These are phyloP conservation scores for Netelia fuscicornis DNA, from an alignment of 2,888 invertebrate genomes.

Conservation along the genomic window DNA sequence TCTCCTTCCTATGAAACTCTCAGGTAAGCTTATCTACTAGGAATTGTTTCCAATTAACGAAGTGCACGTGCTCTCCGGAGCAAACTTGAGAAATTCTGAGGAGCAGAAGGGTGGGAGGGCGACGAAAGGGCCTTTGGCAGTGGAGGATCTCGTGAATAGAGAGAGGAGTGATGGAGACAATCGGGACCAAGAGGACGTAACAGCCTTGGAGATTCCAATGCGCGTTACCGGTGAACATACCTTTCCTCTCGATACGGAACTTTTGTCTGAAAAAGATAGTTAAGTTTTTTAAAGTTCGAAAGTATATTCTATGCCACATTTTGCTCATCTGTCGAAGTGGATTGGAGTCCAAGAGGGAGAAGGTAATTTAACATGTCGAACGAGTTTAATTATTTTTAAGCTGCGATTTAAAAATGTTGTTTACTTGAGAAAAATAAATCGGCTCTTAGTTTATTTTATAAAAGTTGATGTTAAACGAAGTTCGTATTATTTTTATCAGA, in stretches of 20 bases:
- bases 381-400: background rate
- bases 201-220: background rate
- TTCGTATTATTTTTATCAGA: too few species aligned
- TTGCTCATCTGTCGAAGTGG: background rate
- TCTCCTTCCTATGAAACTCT: constrained; percentile 33
- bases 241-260: constrained; percentile 21
- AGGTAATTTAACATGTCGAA: background rate
- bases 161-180: constrained; percentile 40
- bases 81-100: constrained; percentile 63
- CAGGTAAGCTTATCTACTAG: constrained; percentile 63
- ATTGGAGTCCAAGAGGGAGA: background rate
- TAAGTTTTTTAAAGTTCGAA: constrained; percentile 18
- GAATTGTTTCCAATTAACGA: constrained; percentile 66
- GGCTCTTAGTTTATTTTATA: background rate
- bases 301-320: constrained; percentile 16
- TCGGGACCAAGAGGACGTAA: constrained; percentile 22
- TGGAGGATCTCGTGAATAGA: constrained; percentile 48
- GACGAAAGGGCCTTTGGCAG: background rate
- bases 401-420: background rate
- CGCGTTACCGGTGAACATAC: constrained; percentile 30
- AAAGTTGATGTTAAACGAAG: too few species aligned
- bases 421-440: background rate
- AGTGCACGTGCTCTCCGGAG: constrained; percentile 59
- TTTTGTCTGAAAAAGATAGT: constrained; percentile 32
- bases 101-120: background rate